Conservation (phyloP, 2,888 invertebrate genomes). For the Drosophila neutralis region DNA sequence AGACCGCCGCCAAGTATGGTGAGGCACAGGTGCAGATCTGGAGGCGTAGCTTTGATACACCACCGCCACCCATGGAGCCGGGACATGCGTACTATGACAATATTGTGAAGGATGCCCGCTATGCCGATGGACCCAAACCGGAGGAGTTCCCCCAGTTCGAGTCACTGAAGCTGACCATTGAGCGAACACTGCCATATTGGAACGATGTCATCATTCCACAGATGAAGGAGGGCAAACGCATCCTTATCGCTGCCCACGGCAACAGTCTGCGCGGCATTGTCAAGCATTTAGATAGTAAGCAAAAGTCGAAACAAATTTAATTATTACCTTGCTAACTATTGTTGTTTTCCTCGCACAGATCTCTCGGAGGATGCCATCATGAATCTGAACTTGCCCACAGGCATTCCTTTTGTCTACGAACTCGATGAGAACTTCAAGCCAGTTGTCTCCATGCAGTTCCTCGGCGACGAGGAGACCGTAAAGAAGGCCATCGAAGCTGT, state of each 20-base stretch:
- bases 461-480: constrained; percentile 93
- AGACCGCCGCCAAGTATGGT: constrained; percentile 94
- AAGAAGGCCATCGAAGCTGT: constrained; percentile 93
- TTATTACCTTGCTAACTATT: not conserved
- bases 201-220: constrained; percentile 91
- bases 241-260: constrained; percentile 94
- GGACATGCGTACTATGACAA: constrained; percentile 91
- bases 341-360: constrained; percentile 83
- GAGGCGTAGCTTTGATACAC: constrained; percentile 93
- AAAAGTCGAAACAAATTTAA: fast-evolving
- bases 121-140: constrained; percentile 89
- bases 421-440: constrained; percentile 91
- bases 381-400: constrained; percentile 91
- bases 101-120: constrained; percentile 92
- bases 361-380: constrained; percentile 91
- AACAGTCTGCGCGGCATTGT: constrained; percentile 95
- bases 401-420: constrained; percentile 93
- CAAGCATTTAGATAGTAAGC: constrained; percentile 93
- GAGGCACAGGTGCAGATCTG: constrained; percentile 94
- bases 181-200: constrained; percentile 94
- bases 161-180: constrained; percentile 93
- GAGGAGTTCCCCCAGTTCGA: constrained; percentile 94
- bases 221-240: constrained; percentile 92
- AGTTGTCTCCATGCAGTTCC: constrained; percentile 90
- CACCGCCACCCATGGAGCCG: constrained; percentile 93